Evolutionary conservation across 2,113 vertebrate genomes (phyloP).

Genomic region (Xiphias gladius): DNA sequence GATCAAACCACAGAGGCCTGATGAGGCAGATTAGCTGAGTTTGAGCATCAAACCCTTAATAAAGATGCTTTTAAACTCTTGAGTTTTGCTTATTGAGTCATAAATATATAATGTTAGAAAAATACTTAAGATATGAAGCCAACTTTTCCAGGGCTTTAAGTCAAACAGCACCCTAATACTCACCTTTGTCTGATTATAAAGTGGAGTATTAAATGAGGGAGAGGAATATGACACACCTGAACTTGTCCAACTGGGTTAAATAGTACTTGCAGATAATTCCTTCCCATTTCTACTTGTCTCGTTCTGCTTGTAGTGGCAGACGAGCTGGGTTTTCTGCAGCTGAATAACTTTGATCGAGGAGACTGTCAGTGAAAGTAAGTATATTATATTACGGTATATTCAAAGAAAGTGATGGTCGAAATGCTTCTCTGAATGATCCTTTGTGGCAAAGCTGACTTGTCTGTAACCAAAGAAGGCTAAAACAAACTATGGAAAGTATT

Average conservation of each 20-base stretch:
- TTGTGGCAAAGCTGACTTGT: too few relatives aligned
- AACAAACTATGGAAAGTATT: background rate
- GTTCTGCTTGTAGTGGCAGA: background rate
- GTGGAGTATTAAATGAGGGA: background rate
- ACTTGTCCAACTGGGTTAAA: slow-evolving; percentile 11
- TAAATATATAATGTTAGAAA: background rate
- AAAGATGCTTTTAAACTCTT: background rate
- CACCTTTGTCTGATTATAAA: background rate
- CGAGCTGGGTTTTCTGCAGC: background rate
- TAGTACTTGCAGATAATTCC: background rate
- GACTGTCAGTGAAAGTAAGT: background rate
- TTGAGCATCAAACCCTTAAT: background rate
- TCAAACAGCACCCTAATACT: background rate
- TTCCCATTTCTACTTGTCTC: background rate
- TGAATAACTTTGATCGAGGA: background rate
- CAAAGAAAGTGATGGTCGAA: too few relatives aligned
- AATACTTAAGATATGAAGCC: background rate
- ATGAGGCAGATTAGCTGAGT: background rate
- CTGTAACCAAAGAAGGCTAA: background rate
- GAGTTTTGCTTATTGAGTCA: background rate
- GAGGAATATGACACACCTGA: slow-evolving; percentile 11
- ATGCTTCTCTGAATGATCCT: too few relatives aligned
- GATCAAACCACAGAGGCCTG: background rate
- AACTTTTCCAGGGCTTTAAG: background rate
- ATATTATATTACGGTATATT: background rate